A percentile compares a stretch with the other conserved stretches of the same genome.
phyloP scores from a whole-genome alignment of 2,888 invertebrate species.

The Oeneis ivallda region DNA sequence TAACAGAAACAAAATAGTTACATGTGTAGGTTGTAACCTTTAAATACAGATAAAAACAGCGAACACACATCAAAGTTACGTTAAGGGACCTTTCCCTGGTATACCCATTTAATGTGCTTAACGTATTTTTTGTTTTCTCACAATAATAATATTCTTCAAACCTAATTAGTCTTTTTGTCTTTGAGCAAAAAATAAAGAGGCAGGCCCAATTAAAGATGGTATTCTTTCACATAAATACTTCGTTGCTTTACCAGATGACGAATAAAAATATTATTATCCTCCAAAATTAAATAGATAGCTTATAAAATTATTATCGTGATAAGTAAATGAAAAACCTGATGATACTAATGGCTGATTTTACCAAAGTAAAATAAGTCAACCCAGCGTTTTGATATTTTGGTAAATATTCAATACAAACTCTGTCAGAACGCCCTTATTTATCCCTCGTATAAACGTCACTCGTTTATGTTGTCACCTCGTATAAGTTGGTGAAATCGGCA shows the following conservation, averaged over 20 bases:
- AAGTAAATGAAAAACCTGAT: too few species aligned
- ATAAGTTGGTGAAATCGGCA: too few species aligned
- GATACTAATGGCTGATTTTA: too few species aligned
- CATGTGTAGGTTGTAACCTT: conserved; percentile 15
- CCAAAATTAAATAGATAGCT: too few species aligned
- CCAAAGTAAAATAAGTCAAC: too few species aligned
- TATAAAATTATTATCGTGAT: too few species aligned
- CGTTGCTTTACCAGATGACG: background rate
- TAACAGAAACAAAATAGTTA: background rate
- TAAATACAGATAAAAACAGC: conserved; percentile 4
- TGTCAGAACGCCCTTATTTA: too few species aligned
- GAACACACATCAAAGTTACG: conserved; percentile 7
- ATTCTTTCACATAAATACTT: background rate
- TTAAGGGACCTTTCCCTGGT: conserved; percentile 8
- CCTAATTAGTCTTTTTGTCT: conserved; percentile 12
- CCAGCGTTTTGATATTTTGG: too few species aligned
- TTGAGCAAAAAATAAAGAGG: conserved; percentile 23
- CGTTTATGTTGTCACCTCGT: too few species aligned
- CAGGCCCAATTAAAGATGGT: background rate
- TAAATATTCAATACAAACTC: too few species aligned
- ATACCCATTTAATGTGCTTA: conserved; percentile 11
- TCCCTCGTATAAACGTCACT: too few species aligned
- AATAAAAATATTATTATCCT: background rate
- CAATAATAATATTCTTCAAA: conserved; percentile 14
- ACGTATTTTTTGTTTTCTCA: conserved; percentile 19